A percentile compares a stretch with the other conserved stretches of the same genome.
These are phyloP conservation scores for Talpa occidentalis DNA, from an alignment of 2,113 vertebrate genomes.

Conservation along the genomic window DNA sequence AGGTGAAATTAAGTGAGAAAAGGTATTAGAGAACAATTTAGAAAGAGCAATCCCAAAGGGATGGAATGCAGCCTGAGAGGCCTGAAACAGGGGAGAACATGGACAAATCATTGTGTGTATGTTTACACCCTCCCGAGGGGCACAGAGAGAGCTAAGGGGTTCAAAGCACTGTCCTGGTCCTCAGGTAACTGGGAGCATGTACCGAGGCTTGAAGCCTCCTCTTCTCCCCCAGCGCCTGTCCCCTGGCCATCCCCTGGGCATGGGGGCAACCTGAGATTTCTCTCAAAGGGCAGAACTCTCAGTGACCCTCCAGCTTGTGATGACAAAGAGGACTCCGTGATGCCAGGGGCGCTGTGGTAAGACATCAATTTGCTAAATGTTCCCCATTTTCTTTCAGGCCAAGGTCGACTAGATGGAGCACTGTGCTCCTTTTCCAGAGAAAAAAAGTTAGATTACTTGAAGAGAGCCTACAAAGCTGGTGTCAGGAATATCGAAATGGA, in stretches of 20 bases:
- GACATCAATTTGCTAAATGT: not conserved
- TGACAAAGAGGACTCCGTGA: not conserved
- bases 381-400: slow-evolving; percentile 84
- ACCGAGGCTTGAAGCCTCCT: not conserved
- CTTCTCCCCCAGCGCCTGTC: not conserved
- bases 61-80: not conserved
- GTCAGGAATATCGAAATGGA: slow-evolving; percentile 95
- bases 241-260: not conserved
- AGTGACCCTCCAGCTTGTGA: not conserved
- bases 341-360: fast-evolving
- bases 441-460: slow-evolving; percentile 92
- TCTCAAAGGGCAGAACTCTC: not conserved
- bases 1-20: not conserved
- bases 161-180: not conserved
- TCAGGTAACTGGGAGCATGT: not conserved
- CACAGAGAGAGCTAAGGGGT: fast-evolving
- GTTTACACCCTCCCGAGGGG: not conserved
- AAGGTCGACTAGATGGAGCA: slow-evolving; percentile 91
- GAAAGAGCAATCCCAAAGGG: not conserved
- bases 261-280: not conserved
- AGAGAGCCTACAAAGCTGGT: slow-evolving; percentile 87
- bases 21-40: not conserved
- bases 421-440: slow-evolving; percentile 92
- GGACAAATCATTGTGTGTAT: fast-evolving
- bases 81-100: not conserved